Evolutionary conservation across 2,797 vertebrate species (phyloP), one percentile per base, ranked within the genome.

Genomic region (Micromesistius poutassou): DNA sequence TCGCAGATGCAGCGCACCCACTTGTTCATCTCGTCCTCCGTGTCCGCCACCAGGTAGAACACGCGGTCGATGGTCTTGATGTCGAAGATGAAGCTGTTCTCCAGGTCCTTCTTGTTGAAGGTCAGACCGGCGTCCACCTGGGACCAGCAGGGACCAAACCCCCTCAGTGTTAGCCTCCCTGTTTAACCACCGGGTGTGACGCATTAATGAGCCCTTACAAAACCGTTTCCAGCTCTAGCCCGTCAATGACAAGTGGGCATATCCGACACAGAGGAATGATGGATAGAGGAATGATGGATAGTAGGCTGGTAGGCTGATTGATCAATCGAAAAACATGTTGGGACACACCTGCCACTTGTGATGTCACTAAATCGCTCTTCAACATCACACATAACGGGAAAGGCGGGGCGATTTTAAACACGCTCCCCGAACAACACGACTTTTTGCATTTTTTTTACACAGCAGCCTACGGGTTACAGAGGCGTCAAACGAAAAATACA

Each of bases 21-120:
- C 97, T 98, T 99, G 93, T 99, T 99, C 98, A 99, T 99, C 86
- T 99, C 98, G 83, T 99, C 97, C 88, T 99, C 98, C 0, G 97
- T 98, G 93, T 99, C 98, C 30, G 98, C 98, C 86, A 99, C 98
- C 91, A 99, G 91, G 93, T 99, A 99, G 93, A 99, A 99, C 87
- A 98, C 91, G 70, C 98, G 95, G 91, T 99, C 98, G 71, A 99
- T 96, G 85, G 98, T 99, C 94, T 98, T 98, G 92, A 99, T 99
- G 91, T 99, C 98, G 79, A 99, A 99, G 91, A 99, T 99, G 90
- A 97, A 99, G 93, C 98, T 99, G 94, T 98, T 96, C 93, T 99
- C 98, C 94, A 99, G 95, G 85, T 99, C 98, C 88, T 99, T 99
- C 89, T 98, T 99, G 93, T 96, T 96, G 90, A 99, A 99, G 0